Percentiles rank a stretch among this genome's conserved stretches.
phyloP scores from a whole-genome alignment of 2,888 invertebrate genomes.

The Escarpia spicata region DNA sequence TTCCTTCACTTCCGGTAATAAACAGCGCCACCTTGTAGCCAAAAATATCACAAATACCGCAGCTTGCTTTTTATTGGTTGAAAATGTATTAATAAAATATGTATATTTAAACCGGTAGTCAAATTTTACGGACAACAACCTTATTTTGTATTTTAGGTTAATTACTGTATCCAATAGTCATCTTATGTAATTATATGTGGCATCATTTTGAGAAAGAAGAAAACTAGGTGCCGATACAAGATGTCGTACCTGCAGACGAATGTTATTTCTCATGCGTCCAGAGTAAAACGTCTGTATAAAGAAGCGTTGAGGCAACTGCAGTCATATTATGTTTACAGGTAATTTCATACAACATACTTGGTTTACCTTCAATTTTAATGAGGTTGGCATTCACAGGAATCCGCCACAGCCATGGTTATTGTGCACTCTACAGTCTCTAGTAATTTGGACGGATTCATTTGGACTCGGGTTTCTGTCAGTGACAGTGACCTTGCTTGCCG shows the following conservation, averaged over 20 bases:
- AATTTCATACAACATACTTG: conserved; percentile 14
- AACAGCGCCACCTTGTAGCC: background rate
- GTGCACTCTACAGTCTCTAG: background rate
- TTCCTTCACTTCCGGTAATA: background rate
- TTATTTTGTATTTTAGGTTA: background rate
- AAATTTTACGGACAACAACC: background rate
- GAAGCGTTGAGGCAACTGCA: conserved; percentile 46
- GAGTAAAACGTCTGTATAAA: conserved; percentile 51
- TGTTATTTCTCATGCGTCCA: conserved; percentile 48
- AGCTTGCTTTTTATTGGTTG: background rate
- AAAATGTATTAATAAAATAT: background rate
- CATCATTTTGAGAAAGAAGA: background rate
- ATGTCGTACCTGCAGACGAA: conserved; percentile 45
- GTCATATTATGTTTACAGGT: conserved; percentile 44
- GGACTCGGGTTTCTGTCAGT: background rate
- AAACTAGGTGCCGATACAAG: background rate
- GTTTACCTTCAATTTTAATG: background rate
- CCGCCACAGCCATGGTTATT: background rate
- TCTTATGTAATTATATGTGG: background rate
- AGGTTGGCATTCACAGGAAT: background rate
- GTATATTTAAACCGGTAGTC: background rate
- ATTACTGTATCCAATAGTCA: background rate
- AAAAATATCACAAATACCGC: background rate
- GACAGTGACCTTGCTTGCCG: conserved; percentile 17
- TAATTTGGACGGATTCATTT: background rate